Conservation (phyloP, 2,888 invertebrate genomes). For the Xestoiulus laeticollis region DNA sequence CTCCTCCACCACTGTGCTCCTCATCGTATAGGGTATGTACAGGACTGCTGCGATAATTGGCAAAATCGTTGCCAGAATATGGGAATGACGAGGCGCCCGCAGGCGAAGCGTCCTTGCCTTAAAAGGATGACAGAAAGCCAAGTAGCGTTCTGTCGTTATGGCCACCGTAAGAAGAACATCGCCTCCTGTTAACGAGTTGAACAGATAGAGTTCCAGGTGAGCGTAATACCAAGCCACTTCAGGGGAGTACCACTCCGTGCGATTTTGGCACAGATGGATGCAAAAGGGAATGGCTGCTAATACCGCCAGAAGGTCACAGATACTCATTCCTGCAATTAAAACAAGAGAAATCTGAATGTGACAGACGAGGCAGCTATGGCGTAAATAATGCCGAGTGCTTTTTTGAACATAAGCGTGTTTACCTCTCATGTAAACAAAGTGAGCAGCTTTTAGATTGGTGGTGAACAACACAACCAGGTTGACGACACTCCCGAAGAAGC, state of each 20-base stretch:
- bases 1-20: not conserved
- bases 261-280: conserved; percentile 10
- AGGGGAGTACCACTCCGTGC: conserved; percentile 2
- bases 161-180: conserved; percentile 51
- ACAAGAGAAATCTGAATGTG: not conserved
- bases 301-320: conserved; percentile 47
- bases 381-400: not conserved
- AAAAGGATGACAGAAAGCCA: conserved; percentile 52
- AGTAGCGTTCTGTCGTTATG: conserved; percentile 51
- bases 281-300: conserved; percentile 46
- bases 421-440: conserved; percentile 51
- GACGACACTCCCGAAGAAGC: conserved; percentile 45
- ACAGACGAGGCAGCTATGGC: not conserved
- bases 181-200: conserved; percentile 45
- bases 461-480: conserved; percentile 50
- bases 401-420: not conserved
- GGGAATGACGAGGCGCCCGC: not conserved
- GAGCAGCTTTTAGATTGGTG: conserved; percentile 15
- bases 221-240: conserved; percentile 49
- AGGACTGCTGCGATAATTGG: conserved; percentile 36
- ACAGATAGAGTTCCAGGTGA: conserved; percentile 51
- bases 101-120: conserved; percentile 44
- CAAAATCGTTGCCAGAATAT: not conserved
- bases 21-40: conserved; percentile 44
- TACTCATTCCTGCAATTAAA: conserved; percentile 44